These are phyloP conservation scores for Scaptomyza parva DNA, from an alignment of 2,888 invertebrate species.

Conservation along the genomic window DNA sequence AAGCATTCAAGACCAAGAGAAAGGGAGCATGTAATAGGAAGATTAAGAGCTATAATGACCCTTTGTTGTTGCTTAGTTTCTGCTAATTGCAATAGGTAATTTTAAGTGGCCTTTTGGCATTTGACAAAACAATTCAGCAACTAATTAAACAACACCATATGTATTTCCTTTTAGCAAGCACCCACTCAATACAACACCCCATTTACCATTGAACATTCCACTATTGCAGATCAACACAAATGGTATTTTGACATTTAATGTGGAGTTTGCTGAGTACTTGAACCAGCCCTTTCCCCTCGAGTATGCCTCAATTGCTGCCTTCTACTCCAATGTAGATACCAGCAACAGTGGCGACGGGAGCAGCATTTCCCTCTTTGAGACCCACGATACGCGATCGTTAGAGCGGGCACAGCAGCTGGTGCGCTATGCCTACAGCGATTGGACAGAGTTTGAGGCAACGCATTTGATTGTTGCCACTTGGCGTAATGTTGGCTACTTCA, in stretches of 20 bases:
- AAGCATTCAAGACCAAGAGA: slow-evolving; percentile 39
- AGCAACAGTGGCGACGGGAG: slow-evolving; percentile 86
- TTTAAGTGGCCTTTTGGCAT: slow-evolving; percentile 72
- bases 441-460: slow-evolving; percentile 90
- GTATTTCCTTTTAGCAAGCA: slow-evolving; percentile 43
- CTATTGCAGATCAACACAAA: slow-evolving; percentile 93
- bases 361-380: slow-evolving; percentile 90
- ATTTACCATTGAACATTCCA: neutral
- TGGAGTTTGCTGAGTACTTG: slow-evolving; percentile 93
- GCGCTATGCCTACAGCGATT: slow-evolving; percentile 90
- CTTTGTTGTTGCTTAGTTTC: slow-evolving; percentile 78
- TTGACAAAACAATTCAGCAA: slow-evolving; percentile 42
- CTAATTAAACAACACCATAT: slow-evolving; percentile 60
- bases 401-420: slow-evolving; percentile 90
- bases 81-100: slow-evolving; percentile 63
- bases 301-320: slow-evolving; percentile 94
- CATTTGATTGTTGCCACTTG: slow-evolving; percentile 95
- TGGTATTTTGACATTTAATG: slow-evolving; percentile 94
- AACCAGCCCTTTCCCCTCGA: slow-evolving; percentile 95
- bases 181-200: slow-evolving; percentile 9
- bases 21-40: neutral
- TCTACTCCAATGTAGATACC: slow-evolving; percentile 96
- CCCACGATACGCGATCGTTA: slow-evolving; percentile 87
- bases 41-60: slow-evolving; percentile 30
- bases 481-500: slow-evolving; percentile 92